phyloP scores from a whole-genome alignment of 2,113 vertebrate genomes.

The Phyllostomus hastatus region DNA sequence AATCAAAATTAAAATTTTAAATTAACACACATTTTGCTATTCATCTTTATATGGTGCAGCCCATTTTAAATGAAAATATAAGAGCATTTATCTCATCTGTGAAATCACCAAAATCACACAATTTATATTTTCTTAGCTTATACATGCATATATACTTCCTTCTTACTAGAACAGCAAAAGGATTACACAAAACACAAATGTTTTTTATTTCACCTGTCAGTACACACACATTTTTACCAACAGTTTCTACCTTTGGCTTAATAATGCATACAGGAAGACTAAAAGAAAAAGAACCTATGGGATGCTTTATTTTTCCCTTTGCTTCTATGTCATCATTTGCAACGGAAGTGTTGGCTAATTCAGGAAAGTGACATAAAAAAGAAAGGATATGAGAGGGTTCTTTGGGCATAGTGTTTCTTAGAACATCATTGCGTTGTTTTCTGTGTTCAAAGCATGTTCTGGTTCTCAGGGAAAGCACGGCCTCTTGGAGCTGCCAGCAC shows the following conservation, averaged over 20 bases:
- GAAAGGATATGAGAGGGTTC: not conserved
- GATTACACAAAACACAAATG: not conserved
- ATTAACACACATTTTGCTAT: not conserved
- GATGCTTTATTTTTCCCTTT: not conserved
- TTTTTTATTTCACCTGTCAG: not conserved
- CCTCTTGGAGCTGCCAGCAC: not conserved
- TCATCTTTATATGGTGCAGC: not conserved
- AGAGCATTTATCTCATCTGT: not conserved
- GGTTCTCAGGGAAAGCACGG: not conserved
- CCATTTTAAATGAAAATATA: conserved; percentile 3
- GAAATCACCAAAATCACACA: not conserved
- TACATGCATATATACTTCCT: not conserved
- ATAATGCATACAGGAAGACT: not conserved
- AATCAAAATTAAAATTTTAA: not conserved
- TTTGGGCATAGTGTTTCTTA: not conserved
- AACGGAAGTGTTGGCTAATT: not conserved
- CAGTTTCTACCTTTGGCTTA: not conserved
- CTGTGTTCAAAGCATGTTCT: not conserved
- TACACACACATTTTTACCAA: not conserved
- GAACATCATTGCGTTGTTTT: not conserved
- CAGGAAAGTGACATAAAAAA: not conserved
- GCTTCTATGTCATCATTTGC: not conserved
- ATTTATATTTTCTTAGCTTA: not conserved
- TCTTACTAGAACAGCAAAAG: not conserved
- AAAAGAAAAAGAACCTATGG: not conserved